Conservation (phyloP, 2,113 vertebrate species). For the Nothobranchius furzeri region DNA sequence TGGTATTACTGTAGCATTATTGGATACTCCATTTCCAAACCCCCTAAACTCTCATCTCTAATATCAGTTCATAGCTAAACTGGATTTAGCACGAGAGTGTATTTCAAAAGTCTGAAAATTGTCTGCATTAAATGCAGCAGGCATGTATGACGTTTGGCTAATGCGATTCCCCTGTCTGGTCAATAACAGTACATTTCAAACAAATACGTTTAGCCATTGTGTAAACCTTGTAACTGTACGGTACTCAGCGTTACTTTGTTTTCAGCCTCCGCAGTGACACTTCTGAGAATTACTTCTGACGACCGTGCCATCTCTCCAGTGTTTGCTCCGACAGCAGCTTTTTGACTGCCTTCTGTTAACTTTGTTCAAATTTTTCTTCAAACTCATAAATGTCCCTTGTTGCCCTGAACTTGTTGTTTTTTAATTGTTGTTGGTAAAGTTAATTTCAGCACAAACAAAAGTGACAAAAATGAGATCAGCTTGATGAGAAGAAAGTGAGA, state of each 20-base stretch:
- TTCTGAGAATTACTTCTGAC: conserved; percentile 37
- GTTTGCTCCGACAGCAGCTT: background rate
- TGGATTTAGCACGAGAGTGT: conserved; percentile 39
- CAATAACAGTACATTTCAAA: conserved; percentile 47
- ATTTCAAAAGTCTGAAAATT: conserved; percentile 39
- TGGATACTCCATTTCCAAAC: conserved; percentile 27
- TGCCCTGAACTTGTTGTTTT: background rate
- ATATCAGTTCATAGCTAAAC: conserved; percentile 29
- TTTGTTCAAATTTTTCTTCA: background rate
- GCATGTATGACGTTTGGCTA: conserved; percentile 38
- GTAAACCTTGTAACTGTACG: conserved; percentile 33
- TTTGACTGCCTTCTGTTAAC: background rate
- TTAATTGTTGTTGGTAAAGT: conserved; percentile 4
- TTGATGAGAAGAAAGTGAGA: no score
- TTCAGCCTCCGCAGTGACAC: conserved; percentile 38
- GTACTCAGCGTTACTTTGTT: conserved; percentile 29
- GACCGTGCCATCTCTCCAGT: background rate
- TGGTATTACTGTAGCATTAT: conserved; percentile 7
- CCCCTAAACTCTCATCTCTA: conserved; percentile 1
- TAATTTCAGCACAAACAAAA: background rate
- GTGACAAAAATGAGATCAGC: background rate
- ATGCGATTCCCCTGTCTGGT: conserved; percentile 52
- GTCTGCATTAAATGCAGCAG: conserved; percentile 46
- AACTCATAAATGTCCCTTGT: background rate
- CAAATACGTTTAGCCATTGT: conserved; percentile 38